A percentile compares a stretch with the other conserved stretches of the same genome.
Evolutionary conservation across 1,140 invertebrate genomes (phyloP).

Genomic region (Phymastichus coffea): DNA sequence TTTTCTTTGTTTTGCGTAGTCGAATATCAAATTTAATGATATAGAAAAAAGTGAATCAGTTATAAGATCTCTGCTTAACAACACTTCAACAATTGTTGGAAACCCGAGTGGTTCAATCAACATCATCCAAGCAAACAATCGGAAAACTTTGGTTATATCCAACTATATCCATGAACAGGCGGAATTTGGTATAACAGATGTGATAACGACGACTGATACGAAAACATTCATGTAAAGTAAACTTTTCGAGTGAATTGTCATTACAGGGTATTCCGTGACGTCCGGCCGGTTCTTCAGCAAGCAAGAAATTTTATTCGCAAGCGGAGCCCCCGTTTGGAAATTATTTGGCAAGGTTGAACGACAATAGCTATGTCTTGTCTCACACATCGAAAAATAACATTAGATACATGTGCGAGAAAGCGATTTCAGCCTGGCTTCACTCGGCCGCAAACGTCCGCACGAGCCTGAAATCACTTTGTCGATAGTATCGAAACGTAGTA

Average conservation of each 20-base stretch:
- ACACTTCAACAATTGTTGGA: slow-evolving; percentile 28
- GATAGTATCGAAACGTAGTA: too few species aligned
- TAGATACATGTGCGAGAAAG: too few species aligned
- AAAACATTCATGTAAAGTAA: neutral
- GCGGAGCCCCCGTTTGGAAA: slow-evolving; percentile 60
- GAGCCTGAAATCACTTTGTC: too few species aligned
- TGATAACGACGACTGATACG: neutral
- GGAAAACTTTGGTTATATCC: slow-evolving; percentile 8
- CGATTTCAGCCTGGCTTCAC: too few species aligned
- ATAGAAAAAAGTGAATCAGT: slow-evolving; percentile 1
- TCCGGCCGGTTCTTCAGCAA: slow-evolving; percentile 56
- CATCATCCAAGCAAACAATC: slow-evolving; percentile 9
- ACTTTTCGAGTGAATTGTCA: slow-evolving; percentile 1
- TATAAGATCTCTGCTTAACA: neutral
- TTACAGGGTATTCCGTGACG: slow-evolving; percentile 61
- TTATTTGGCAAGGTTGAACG: slow-evolving; percentile 44
- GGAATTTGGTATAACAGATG: slow-evolving; percentile 31
- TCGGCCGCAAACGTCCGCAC: too few species aligned
- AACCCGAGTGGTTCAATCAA: slow-evolving; percentile 34
- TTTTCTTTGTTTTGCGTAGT: too few species aligned
- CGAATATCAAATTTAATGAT: neutral
- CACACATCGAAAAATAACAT: too few species aligned
- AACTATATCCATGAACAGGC: slow-evolving; percentile 20
- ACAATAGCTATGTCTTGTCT: too few species aligned
- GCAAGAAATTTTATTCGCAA: slow-evolving; percentile 52